phyloP scores from a whole-genome alignment of 2,113 vertebrate genomes.

The Danionella cerebrum region DNA sequence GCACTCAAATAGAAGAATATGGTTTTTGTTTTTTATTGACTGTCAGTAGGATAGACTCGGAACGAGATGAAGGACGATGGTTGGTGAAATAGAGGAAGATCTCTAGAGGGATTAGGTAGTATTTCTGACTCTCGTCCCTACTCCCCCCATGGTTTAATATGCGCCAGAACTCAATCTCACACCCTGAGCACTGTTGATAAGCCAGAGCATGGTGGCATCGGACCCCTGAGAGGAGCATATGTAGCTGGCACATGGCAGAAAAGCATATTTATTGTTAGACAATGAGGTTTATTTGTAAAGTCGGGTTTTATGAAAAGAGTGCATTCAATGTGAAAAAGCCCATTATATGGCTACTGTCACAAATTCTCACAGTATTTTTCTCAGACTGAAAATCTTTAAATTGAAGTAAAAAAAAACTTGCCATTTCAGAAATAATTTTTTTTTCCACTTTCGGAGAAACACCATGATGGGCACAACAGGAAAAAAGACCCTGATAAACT shows the following conservation, averaged over 20 bases:
- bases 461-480: background rate
- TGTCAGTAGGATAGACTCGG: background rate
- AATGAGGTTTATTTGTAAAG: conserved; percentile 68
- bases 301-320: conserved; percentile 61
- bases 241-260: conserved; percentile 54
- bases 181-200: conserved; percentile 68
- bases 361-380: conserved; percentile 45
- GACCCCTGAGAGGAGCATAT: conserved; percentile 53
- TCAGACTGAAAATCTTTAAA: conserved; percentile 49
- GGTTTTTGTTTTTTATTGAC: background rate
- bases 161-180: conserved; percentile 59
- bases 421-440: no score
- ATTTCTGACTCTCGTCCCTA: conserved; percentile 30
- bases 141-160: conserved; percentile 51
- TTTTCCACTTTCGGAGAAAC: conserved; percentile 23
- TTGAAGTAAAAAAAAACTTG: conserved; percentile 39
- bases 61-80: conserved; percentile 3
- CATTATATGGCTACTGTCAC: conserved; percentile 38
- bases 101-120: conserved; percentile 35
- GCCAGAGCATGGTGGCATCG: conserved; percentile 46
- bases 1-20: background rate
- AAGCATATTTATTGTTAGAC: conserved; percentile 65
- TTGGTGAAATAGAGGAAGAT: conserved; percentile 3
- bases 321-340: no score
- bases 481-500: background rate